Evolutionary conservation across 2,797 vertebrate genomes (phyloP).

Genomic region (Acanthis flammea): DNA sequence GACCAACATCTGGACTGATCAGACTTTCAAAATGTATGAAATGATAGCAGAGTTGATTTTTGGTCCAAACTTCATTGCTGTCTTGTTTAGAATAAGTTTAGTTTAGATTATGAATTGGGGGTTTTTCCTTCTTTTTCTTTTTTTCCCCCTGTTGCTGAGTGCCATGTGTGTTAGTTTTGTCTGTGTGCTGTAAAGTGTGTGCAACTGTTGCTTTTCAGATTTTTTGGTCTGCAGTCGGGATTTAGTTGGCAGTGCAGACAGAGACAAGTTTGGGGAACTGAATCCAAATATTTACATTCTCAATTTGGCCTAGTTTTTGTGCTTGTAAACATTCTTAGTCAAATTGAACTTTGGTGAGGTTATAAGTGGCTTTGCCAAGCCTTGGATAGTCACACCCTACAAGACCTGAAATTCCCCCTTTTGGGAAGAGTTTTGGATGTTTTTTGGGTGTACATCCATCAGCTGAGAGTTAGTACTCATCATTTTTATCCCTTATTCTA

Average conservation of each 20-base stretch:
- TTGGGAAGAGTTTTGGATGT: neutral
- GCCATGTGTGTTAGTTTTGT: neutral
- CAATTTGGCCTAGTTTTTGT: conserved; percentile 32
- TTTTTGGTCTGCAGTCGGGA: conserved; percentile 38
- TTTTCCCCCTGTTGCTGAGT: neutral
- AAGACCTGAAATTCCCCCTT: neutral
- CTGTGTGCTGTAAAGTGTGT: neutral
- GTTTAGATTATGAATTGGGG: neutral
- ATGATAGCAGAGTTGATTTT: neutral
- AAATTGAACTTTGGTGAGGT: conserved; percentile 54
- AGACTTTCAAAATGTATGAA: neutral
- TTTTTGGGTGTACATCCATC: neutral
- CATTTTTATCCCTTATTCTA: neutral
- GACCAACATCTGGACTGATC: neutral
- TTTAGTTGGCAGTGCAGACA: conserved; percentile 40
- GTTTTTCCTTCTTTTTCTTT: neutral
- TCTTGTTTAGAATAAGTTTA: neutral
- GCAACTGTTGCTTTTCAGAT: conserved; percentile 5
- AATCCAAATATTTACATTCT: conserved; percentile 71
- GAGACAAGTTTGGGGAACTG: conserved; percentile 38
- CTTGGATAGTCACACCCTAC: neutral
- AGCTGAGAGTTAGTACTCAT: neutral
- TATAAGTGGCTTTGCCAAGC: conserved; percentile 27
- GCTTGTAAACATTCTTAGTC: conserved; percentile 58
- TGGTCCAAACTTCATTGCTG: neutral